These are phyloP conservation scores for Hemicrepidius hirtus DNA, from an alignment of 2,888 invertebrate genomes.

Conservation along the genomic window DNA sequence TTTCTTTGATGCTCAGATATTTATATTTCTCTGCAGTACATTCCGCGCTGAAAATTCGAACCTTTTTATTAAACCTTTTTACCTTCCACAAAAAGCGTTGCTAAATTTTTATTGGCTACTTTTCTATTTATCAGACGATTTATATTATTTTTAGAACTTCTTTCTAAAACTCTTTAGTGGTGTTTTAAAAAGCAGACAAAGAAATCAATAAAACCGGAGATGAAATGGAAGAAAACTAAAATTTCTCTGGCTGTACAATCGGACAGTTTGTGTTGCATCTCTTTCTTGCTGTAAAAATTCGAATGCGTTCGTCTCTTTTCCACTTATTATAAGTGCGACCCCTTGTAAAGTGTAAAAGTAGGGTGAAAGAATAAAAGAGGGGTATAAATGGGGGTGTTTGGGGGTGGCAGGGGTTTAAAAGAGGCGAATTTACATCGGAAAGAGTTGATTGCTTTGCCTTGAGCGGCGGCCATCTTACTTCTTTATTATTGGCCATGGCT, in stretches of 20 bases:
- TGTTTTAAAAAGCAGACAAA: slow-evolving; percentile 49
- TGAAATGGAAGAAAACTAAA: slow-evolving; percentile 62
- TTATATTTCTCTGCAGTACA: slow-evolving; percentile 58
- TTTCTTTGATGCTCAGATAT: slow-evolving; percentile 60
- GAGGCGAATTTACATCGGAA: slow-evolving; percentile 71
- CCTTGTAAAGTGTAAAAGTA: slow-evolving; percentile 70
- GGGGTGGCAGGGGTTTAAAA: slow-evolving; percentile 65
- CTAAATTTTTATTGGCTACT: not conserved
- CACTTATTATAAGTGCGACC: slow-evolving; percentile 53
- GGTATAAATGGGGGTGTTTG: slow-evolving; percentile 68
- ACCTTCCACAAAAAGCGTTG: not conserved
- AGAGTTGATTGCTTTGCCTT: slow-evolving; percentile 71
- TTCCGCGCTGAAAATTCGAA: slow-evolving; percentile 33
- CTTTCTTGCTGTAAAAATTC: slow-evolving; percentile 51
- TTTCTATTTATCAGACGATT: slow-evolving; percentile 8
- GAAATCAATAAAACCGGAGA: slow-evolving; percentile 54
- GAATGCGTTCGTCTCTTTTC: slow-evolving; percentile 48
- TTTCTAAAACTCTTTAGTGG: slow-evolving; percentile 24
- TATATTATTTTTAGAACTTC: slow-evolving; percentile 9
- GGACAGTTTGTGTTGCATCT: slow-evolving; percentile 53
- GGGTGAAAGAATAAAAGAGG: slow-evolving; percentile 72
- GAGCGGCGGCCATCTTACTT: slow-evolving; percentile 70
- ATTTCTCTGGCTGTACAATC: slow-evolving; percentile 62
- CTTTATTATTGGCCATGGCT: slow-evolving; percentile 69
- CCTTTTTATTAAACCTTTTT: slow-evolving; percentile 31